These are phyloP conservation scores for Eudyptes chrysolophus DNA, from an alignment of 2,113 vertebrate species.

Conservation along the genomic window DNA sequence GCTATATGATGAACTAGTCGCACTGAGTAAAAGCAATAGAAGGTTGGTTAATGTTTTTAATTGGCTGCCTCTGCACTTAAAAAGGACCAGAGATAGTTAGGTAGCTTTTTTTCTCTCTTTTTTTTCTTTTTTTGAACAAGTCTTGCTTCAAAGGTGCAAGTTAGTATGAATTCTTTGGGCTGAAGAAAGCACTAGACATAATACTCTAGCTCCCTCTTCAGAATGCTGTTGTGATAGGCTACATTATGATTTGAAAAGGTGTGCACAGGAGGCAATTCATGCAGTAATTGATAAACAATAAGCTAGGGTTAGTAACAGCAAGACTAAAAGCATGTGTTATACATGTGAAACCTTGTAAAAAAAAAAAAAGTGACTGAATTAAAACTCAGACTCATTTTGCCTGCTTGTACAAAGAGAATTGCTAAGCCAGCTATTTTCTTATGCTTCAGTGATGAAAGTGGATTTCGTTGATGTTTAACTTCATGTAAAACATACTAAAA, in stretches of 20 bases:
- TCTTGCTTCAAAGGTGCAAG: background rate
- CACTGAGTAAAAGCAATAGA: background rate
- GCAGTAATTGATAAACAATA: background rate
- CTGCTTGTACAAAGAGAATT: background rate
- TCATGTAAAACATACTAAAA: background rate
- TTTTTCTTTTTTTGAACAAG: background rate
- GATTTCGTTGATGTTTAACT: background rate
- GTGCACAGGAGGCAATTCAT: background rate
- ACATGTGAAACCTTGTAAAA: background rate
- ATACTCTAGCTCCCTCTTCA: slow-evolving; percentile 57
- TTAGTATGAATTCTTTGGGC: background rate
- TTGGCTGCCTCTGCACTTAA: background rate
- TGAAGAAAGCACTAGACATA: background rate
- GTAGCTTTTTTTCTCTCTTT: background rate
- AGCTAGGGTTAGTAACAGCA: background rate
- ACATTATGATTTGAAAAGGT: background rate
- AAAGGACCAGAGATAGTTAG: background rate
- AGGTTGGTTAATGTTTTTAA: background rate
- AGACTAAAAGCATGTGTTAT: background rate
- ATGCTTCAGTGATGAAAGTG: background rate
- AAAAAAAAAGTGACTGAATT: background rate
- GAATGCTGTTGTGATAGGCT: background rate
- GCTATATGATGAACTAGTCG: background rate
- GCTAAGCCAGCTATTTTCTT: background rate
- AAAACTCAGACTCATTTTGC: background rate